Conservation (phyloP, 30 jellyfish, hydroid and myxozoan species). For the Pelagia noctiluca region DNA sequence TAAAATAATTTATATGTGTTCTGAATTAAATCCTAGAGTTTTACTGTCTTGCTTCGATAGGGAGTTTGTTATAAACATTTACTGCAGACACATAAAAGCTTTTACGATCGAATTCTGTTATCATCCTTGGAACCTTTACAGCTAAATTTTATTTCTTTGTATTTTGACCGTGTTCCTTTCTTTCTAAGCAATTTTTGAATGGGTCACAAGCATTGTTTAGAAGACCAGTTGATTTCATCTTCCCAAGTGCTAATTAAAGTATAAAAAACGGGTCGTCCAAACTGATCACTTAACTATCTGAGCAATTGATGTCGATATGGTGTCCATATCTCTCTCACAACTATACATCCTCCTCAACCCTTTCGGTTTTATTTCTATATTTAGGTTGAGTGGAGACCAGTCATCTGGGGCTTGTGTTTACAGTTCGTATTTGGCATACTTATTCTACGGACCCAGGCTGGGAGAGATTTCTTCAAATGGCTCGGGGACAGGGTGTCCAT, state of each 20-base stretch:
- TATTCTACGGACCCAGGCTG: slow-evolving; percentile 86
- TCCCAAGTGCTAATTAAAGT: no score
- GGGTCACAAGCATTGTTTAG: slow-evolving; percentile 27
- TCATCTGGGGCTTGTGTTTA: slow-evolving; percentile 90
- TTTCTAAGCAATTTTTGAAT: neutral
- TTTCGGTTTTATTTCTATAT: neutral
- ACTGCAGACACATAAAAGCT: slow-evolving; percentile 45
- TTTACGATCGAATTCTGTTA: slow-evolving; percentile 43
- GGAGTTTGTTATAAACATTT: slow-evolving; percentile 35
- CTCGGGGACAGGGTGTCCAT: slow-evolving; percentile 91
- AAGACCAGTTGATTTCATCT: no score
- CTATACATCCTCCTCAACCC: no score
- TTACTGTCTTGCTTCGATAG: slow-evolving; percentile 49
- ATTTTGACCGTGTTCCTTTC: slow-evolving; percentile 17
- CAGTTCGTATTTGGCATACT: slow-evolving; percentile 90
- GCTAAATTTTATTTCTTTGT: slow-evolving; percentile 18
- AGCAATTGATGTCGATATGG: no score
- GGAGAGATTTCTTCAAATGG: slow-evolving; percentile 85
- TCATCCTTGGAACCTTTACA: slow-evolving; percentile 52
- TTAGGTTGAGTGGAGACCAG: slow-evolving; percentile 97
- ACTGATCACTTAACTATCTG: no score
- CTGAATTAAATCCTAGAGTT: slow-evolving; percentile 54
- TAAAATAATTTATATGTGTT: neutral
- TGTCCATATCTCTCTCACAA: neutral
- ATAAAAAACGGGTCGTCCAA: no score